Base-by-base conservation (phyloP, 2,888 invertebrate genomes). In the Lycophotia porphyrea region DNA sequence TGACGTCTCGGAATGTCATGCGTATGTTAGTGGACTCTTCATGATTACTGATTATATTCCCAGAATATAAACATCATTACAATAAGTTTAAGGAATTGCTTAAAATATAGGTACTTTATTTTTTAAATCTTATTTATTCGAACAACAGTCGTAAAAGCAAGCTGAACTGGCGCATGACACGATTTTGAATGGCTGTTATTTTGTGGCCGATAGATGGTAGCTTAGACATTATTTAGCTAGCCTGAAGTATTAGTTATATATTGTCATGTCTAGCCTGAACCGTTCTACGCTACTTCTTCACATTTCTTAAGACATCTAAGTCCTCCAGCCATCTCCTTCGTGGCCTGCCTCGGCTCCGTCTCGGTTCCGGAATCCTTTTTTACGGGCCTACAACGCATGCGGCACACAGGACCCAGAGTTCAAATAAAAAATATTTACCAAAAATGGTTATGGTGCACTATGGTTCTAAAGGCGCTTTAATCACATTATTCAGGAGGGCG, bases 1-100 rank as follows among this genome's bases (percentile, higher is more conserved):
- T 75, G 83, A 84, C 86, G 67, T 82, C 52, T 88, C 44, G 85
- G 89, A 80, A 91, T 90, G 87, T 84, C 66, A 71, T 75, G 69
- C 71, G 68, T 74, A 69, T 88, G 86, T 84, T 80, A 67, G 61
- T 49, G 44, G 58, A 58, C 21, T 42, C 61, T 66, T 67, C 36
- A 27, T 58, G 68, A 68, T 77, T 76, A 34, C 39, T 27, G 66
- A 79, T 81, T 75, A 52, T 64, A 31, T 81, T 83, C 80, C 15
- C 63, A 76, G 76, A 85, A 87, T 55, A 66, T 31, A 21, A 27
- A 27, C 5, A 63, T n/a, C 13, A n/a, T n/a, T 61, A 13, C 15
- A 63, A 63, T n/a, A 36, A 61, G 24, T 47, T 52, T 27, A 27
- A 5, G 7, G 21, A 61, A 24, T 11, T 36, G 36, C n/a, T n/a